Conservation (phyloP, 2,888 invertebrate genomes). For the Nomada goodeniana region DNA sequence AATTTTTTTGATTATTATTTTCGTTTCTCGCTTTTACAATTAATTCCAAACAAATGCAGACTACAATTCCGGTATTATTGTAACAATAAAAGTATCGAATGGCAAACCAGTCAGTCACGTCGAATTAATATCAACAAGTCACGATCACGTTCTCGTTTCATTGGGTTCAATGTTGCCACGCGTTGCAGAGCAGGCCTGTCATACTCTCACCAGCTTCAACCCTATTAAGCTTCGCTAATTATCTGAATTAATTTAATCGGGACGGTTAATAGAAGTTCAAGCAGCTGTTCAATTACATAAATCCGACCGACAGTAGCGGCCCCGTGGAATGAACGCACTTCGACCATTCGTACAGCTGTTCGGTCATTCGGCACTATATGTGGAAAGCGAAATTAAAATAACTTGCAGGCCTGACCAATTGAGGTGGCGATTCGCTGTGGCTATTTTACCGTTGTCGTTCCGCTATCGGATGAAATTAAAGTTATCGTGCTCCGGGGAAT, state of each 20-base stretch:
- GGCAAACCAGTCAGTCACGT: background rate
- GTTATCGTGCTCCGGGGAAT: background rate
- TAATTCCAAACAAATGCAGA: too few species aligned
- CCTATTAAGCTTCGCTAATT: slow-evolving; percentile 1
- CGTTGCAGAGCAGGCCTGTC: background rate
- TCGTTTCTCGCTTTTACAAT: too few species aligned
- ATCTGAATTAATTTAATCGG: slow-evolving; percentile 26
- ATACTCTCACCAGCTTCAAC: background rate
- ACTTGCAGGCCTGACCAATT: background rate
- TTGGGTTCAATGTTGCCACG: background rate
- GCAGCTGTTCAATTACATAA: slow-evolving; percentile 4
- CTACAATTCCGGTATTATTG: too few species aligned
- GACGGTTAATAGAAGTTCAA: background rate
- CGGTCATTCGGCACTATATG: background rate
- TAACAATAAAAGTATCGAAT: background rate
- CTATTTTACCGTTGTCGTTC: too few species aligned
- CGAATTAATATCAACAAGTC: background rate
- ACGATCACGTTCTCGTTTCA: background rate
- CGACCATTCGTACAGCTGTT: background rate
- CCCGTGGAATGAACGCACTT: background rate
- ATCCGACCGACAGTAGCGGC: background rate
- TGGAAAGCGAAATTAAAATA: background rate
- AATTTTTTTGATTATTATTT: too few species aligned
- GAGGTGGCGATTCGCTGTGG: background rate
- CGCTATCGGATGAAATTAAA: background rate